Percentiles rank a stretch among this genome's conserved stretches.
These are phyloP conservation scores for Galerucella calmariensis DNA, from an alignment of 2,888 invertebrate genomes.

Conservation along the genomic window DNA sequence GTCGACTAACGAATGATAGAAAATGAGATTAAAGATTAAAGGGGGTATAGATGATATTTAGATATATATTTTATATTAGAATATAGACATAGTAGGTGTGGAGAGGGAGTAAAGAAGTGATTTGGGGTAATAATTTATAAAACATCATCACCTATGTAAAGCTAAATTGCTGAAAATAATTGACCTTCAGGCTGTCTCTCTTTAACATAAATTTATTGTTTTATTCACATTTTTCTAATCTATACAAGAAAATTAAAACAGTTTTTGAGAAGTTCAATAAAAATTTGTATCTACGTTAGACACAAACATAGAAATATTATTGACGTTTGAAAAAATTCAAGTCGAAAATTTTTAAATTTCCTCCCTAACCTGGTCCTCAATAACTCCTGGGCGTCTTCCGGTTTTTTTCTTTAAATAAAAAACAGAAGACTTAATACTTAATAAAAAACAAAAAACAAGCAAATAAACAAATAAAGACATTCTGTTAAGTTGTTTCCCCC, in stretches of 20 bases:
- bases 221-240: slow-evolving; percentile 52
- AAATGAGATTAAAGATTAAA: background rate
- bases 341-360: slow-evolving; percentile 47
- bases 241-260: slow-evolving; percentile 54
- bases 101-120: background rate
- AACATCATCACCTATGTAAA: background rate
- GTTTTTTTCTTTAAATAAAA: slow-evolving; percentile 73
- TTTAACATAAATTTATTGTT: slow-evolving; percentile 43
- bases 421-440: slow-evolving; percentile 62
- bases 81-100: background rate
- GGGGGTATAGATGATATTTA: background rate
- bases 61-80: background rate
- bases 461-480: slow-evolving; percentile 45
- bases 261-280: slow-evolving; percentile 47
- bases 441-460: slow-evolving; percentile 49
- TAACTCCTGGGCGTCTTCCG: slow-evolving; percentile 82
- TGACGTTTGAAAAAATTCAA: slow-evolving; percentile 49
- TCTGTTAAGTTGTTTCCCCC: slow-evolving; percentile 50
- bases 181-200: slow-evolving; percentile 39
- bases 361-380: slow-evolving; percentile 76
- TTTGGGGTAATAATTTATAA: background rate
- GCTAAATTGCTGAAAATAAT: background rate
- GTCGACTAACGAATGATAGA: background rate
- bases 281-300: slow-evolving; percentile 58
- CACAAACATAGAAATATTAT: slow-evolving; percentile 61